These are phyloP conservation scores for Scortum barcoo DNA, from an alignment of 2,113 vertebrate genomes.

Conservation along the genomic window DNA sequence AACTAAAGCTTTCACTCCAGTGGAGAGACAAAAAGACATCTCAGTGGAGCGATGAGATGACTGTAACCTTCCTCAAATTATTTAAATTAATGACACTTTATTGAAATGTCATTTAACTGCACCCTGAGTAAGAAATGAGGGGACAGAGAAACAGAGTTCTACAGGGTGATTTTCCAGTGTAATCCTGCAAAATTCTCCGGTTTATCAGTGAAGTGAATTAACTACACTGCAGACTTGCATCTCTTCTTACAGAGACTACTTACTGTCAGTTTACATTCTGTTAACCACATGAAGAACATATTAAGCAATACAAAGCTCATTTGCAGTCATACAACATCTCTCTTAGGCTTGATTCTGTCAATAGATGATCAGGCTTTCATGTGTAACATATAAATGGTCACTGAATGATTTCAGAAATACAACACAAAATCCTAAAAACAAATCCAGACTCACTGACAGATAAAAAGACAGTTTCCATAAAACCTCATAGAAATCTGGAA, in stretches of 20 bases:
- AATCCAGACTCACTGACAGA: not conserved
- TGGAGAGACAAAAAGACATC: too few species aligned
- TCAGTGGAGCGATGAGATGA: too few species aligned
- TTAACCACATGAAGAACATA: not conserved
- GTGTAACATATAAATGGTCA: not conserved
- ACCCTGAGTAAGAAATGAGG: not conserved
- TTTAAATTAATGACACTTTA: too few species aligned
- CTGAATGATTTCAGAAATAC: not conserved
- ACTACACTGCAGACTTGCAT: not conserved
- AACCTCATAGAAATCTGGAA: not conserved
- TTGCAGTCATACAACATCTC: not conserved
- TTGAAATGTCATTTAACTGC: not conserved
- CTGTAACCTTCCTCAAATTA: too few species aligned
- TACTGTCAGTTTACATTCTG: not conserved
- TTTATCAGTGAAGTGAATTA: not conserved
- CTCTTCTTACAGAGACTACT: not conserved
- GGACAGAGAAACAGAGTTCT: not conserved
- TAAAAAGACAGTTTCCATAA: constrained; percentile 20
- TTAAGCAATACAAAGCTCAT: not conserved
- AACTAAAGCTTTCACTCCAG: too few species aligned
- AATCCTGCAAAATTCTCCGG: not conserved
- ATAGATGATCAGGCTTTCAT: not conserved
- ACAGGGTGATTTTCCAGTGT: not conserved
- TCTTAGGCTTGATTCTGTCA: not conserved
- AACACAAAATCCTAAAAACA: not conserved